Evolutionary conservation across 2,888 invertebrate genomes (phyloP), one percentile per base, ranked within the genome.

Genomic region (Arge pagana): DNA sequence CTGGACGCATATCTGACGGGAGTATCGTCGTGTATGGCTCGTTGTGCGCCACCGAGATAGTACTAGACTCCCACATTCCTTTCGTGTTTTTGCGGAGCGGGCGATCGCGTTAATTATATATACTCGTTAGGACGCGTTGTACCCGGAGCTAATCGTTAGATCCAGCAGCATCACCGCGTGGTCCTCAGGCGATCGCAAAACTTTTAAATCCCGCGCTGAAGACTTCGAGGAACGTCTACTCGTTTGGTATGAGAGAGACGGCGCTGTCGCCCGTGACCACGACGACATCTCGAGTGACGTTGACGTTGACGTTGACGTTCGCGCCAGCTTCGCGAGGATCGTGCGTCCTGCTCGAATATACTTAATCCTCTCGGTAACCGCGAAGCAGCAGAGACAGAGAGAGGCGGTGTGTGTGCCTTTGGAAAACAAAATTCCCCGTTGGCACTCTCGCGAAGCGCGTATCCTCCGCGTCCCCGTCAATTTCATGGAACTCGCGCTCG

Each of bases 91-190:
- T 48, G 39, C 48, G 36, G 35, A 37, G 48, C 28, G 48, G 28
- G 33, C 43, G 41, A 51, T 51, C 36, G 50, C 36, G 50, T 41
- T 51, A 51, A 51, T 51, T 51, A 51, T 51, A n/a, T n/a, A 51
- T 42, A 51, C 41, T 41, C 50, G 41, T 51, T 51, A 51, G 50
- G 42, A 35, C 21, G 50, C 43, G 41, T 51, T 51, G 43, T 51
- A 41, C 41, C 41, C 36, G 33, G 42, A 51, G 50, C 50, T 51
- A 51, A 51, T 51, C 43, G 50, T 51, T 43, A 43, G 36, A 51
- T 51, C 26, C 36, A 31, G 33, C 33, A 23, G 40, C 39, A n/a
- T 48, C 10, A 16, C 30, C 31, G 50, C 31, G n/a, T 18, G 40
- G 50, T 41, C 31, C 50, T 40, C 37, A 10, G 11, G 45, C 21